These are phyloP conservation scores for Nyctibius grandis DNA, from an alignment of 2,797 vertebrate genomes.

Conservation along the genomic window DNA sequence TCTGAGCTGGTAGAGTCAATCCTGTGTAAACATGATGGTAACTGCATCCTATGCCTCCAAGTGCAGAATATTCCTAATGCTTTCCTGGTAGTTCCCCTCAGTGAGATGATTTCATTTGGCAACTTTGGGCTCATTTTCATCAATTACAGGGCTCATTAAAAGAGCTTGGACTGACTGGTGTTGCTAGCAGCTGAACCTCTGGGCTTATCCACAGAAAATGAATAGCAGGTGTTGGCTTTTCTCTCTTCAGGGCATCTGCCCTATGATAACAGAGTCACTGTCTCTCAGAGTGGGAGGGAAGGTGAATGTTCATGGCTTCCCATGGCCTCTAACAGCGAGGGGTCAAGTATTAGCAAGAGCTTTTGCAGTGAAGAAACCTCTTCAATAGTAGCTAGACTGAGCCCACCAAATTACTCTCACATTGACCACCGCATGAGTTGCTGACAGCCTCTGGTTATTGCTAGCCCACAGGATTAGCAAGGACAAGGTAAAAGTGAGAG, in stretches of 20 bases:
- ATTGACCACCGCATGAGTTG: background rate
- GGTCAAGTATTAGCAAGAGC: background rate
- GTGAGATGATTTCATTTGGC: background rate
- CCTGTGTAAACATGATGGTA: background rate
- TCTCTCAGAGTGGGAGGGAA: background rate
- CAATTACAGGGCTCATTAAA: background rate
- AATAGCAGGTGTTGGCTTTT: background rate
- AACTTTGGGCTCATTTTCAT: background rate
- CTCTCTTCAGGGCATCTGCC: background rate
- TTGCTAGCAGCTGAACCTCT: background rate
- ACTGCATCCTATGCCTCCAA: background rate
- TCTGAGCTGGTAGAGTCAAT: background rate
- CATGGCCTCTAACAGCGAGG: background rate
- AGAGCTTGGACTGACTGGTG: background rate
- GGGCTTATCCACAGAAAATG: background rate
- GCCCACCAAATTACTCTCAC: background rate
- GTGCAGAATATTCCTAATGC: background rate
- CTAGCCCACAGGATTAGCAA: background rate
- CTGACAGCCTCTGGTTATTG: background rate
- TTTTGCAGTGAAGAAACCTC: background rate
- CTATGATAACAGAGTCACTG: accelerated
- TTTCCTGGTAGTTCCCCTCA: background rate
- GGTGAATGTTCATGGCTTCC: background rate
- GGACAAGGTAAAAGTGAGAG: background rate
- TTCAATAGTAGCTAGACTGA: background rate